Conservation (phyloP, 1,140 invertebrate genomes). For the Dreissena polymorpha region DNA sequence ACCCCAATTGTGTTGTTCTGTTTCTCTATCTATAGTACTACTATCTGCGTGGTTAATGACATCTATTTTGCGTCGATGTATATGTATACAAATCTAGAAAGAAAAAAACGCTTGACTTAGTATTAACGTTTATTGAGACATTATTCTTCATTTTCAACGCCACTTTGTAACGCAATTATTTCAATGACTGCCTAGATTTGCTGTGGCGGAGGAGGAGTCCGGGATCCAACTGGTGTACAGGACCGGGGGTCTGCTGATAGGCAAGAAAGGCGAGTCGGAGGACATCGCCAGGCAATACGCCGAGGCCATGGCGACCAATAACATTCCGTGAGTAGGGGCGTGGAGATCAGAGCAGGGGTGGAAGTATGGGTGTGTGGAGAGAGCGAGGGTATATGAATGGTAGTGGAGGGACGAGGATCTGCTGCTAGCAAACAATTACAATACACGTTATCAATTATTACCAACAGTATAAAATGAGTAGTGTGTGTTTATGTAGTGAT, state of each 20-base stretch:
- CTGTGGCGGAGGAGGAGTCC: constrained; percentile 72
- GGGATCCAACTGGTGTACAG: constrained; percentile 72
- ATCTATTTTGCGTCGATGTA: too few species aligned
- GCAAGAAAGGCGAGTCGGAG: constrained; percentile 62
- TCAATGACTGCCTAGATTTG: constrained; percentile 60
- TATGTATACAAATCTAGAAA: too few species aligned
- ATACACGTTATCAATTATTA: too few species aligned
- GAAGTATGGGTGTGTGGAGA: constrained; percentile 69
- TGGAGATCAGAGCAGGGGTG: too few species aligned
- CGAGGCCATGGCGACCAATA: constrained; percentile 66
- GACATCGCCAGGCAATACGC: constrained; percentile 66
- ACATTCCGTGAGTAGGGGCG: constrained; percentile 46
- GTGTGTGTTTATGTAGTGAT: too few species aligned
- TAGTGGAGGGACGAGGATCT: constrained; percentile 72
- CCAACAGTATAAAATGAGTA: too few species aligned
- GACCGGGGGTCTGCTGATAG: constrained; percentile 69
- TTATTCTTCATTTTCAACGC: too few species aligned
- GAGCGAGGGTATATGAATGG: constrained; percentile 71
- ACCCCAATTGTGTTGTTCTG: not conserved
- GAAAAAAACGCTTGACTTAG: too few species aligned
- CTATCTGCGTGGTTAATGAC: too few species aligned
- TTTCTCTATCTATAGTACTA: too few species aligned
- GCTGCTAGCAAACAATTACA: constrained; percentile 50
- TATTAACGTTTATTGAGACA: too few species aligned
- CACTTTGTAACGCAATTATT: too few species aligned